Base-by-base conservation (phyloP, 2,797 vertebrate species). In the Phataginus tetradactyla region DNA sequence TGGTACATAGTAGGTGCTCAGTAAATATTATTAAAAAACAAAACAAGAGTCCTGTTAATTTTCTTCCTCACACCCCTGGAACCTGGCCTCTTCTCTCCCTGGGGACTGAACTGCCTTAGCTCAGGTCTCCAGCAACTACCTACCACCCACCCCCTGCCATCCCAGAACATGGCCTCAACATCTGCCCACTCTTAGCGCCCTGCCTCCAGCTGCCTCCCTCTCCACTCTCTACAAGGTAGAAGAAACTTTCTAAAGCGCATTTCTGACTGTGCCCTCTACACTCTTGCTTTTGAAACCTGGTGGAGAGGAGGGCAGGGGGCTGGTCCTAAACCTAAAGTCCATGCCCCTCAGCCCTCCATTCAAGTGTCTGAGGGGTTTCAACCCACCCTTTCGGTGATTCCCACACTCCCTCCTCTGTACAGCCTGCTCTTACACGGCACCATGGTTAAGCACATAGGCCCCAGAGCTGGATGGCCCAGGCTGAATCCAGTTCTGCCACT, bases 281-380 rank as follows among this genome's bases (percentile, higher is more conserved):
- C 34, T 64, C 29, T 34, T 45, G 89, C 75, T 59, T 93, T 74
- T 69, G 59, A 85, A 89, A 79, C 18, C 79, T 15, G 21, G 25
- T 27, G n/a, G 18, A 32, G 0, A 18, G 42, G 42, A n/a, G 18
- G 13, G 13, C 45, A 45, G 15, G 0, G 4, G 21, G 20, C 23
- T 32, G 12, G 4, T 57, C 74, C 72, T 39, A 85, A 74, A 25
- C 25, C 29, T 32, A 13, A 74, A 93, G 34, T 45, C 57, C 23
- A 42, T 14, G 9, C 34, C 42, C 14, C 17, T 69, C 13, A 13
- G 72, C 37, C 34, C 21, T 45, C 63, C 29, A 69, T 7, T 86
- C 12, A 59, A 80, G 86, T n/a, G 34, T 63, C 55, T 4, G n/a
- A 32, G 71, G 34, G 51, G 7, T 32, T 32, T 32, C 90, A 27